Percentiles rank a stretch among this genome's conserved stretches.
Evolutionary conservation across 2,888 invertebrate species (phyloP).

Genomic region (Lordiphosa fenestrarum): DNA sequence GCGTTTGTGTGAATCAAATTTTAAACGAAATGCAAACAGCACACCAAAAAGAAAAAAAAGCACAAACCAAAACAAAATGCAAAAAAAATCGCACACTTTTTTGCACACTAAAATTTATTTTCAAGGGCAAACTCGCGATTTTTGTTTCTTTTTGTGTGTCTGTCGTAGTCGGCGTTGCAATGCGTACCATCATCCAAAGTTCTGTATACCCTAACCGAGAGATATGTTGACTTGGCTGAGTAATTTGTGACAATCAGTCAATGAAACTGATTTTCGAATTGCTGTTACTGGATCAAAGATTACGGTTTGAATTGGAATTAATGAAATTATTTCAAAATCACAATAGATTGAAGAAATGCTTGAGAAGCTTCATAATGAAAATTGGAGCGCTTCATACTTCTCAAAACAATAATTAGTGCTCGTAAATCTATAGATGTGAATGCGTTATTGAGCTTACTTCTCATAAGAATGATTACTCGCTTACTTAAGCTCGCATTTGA

Average conservation of each 20-base stretch:
- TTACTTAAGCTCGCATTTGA: too few relatives aligned
- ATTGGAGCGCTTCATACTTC: too few relatives aligned
- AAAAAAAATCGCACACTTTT: conserved; percentile 38
- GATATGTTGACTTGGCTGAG: neutral
- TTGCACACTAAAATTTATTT: conserved; percentile 67
- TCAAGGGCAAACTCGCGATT: conserved; percentile 68
- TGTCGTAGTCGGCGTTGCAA: conserved; percentile 44
- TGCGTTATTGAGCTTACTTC: too few relatives aligned
- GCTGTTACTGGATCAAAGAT: too few relatives aligned
- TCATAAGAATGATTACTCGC: too few relatives aligned
- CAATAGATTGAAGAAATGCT: too few relatives aligned
- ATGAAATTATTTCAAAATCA: too few relatives aligned
- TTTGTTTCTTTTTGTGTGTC: conserved; percentile 27
- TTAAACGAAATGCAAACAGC: conserved; percentile 69
- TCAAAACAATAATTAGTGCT: too few relatives aligned
- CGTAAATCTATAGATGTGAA: too few relatives aligned
- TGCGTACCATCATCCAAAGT: conserved; percentile 43
- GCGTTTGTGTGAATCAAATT: conserved; percentile 68
- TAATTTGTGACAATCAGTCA: neutral
- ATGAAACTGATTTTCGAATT: too few relatives aligned
- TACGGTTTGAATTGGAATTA: neutral
- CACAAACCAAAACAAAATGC: conserved; percentile 22
- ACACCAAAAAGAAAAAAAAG: conserved; percentile 15
- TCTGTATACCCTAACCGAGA: conserved; percentile 41
- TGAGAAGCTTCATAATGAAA: too few relatives aligned